Base-by-base conservation (phyloP, 2,888 invertebrate species). In the Melieria crassipennis region DNA sequence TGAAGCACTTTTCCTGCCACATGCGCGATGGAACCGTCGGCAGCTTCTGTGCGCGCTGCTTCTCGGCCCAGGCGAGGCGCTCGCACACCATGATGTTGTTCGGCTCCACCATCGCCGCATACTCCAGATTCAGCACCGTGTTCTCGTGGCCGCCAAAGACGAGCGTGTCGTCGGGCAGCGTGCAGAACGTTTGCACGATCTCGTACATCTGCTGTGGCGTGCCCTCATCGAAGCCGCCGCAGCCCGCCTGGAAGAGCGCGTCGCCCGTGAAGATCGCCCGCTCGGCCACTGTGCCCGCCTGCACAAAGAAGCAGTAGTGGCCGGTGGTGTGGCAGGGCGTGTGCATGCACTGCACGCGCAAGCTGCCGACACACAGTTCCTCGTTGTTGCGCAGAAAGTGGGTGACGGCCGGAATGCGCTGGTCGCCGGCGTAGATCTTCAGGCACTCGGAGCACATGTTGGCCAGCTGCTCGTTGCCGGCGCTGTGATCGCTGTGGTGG, bases 121-220 rank as follows among this genome's bases (percentile, higher is more conserved):
- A 99, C 80, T 92, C 91, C 68, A 98, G 88, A 87, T 98, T 98
- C 78, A 90, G 91, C 13, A 92, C 87, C 0, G 97, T 93, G 84
- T 98, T 99, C 85, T 99, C 98, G 86, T 98, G 98, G 0, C 98
- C 98, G 86, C 97, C 97, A 85, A 92, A 98, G 1, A 98, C 96
- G 84, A 90, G 90, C 0, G 98, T 97, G 47, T 91, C 88, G 75
- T 92, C 91, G 0, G 97, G 96, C 13, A 98, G 88, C 11, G 81
- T 84, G 52, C 92, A 91, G 45, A 98, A 88, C 75, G 92, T 90
- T 70, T 91, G 89, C 30, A 98, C 88, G 5, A 96, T 95, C 42
- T 87, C 85, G 83, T 95, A 91, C 98, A 98, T 98, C 87, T 98
- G 92, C n/a, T 92, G 90, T 5, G 97, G 92, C 10, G 92, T 95